phyloP scores from a whole-genome alignment of 2,113 vertebrate species.

The Mustelus asterias region DNA sequence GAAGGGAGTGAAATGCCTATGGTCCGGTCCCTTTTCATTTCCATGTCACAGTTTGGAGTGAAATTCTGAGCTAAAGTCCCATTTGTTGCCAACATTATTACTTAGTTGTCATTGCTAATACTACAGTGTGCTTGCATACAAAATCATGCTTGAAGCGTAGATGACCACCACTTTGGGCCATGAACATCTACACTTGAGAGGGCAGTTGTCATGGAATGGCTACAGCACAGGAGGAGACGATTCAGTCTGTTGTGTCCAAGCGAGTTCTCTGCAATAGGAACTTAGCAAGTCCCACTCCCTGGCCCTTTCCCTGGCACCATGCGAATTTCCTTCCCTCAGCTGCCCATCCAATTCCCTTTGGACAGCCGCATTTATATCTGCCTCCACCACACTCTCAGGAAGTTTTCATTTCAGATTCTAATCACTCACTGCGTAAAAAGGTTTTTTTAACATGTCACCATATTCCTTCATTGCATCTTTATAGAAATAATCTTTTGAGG shows the following conservation, averaged over 20 bases:
- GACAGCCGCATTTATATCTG: not conserved
- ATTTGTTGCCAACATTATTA: not conserved
- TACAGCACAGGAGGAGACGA: too few species aligned
- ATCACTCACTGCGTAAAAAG: not conserved
- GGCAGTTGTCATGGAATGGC: not conserved
- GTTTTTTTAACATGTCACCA: not conserved
- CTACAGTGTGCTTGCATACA: not conserved
- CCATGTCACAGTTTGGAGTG: not conserved
- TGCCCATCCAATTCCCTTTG: not conserved
- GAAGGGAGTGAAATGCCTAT: not conserved
- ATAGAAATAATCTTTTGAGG: not conserved
- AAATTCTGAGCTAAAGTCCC: not conserved
- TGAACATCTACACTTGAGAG: not conserved
- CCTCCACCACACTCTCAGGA: not conserved
- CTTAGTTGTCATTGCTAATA: not conserved
- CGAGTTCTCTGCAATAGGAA: not conserved
- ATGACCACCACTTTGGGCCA: not conserved
- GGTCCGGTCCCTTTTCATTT: not conserved
- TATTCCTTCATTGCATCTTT: not conserved
- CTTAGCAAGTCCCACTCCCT: not conserved
- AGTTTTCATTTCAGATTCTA: not conserved
- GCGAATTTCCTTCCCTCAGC: not conserved
- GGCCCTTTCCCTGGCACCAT: not conserved
- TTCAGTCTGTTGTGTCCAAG: too few species aligned
- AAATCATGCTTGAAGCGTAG: not conserved